Base-by-base conservation (phyloP, 2,113 vertebrate species). In the Ageneiosus marmoratus region DNA sequence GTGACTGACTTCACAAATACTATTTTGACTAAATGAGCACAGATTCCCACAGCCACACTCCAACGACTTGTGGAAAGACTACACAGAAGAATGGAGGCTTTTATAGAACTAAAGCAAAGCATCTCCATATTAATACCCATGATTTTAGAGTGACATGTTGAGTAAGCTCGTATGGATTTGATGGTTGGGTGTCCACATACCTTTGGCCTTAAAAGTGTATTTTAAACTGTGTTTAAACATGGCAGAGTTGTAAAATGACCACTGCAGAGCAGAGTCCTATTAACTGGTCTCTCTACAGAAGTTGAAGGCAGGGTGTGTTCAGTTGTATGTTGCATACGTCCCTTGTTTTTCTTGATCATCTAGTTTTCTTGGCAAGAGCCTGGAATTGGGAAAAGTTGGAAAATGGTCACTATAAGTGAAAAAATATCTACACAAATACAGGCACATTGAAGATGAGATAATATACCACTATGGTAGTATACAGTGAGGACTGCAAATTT, bases 311-410 rank as follows among this genome's bases (percentile, higher is more conserved):
- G 72, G 46, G 5, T 50, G 32, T 50, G 44, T 70, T 72, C 50
- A 46, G 79, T 16, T 80, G 77, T 15, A 34, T 13, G 24, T 29
- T 22, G 56, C 27, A 41, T n/a, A 44, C 76, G 69, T 51, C 20
- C 65, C 44, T 63, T 69, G 70, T 70, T 82, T 44, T 67, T 7
- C 60, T 18, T 46, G 41, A 37, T 77, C 34, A 16, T 85, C 84
- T 93, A 94, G 81, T 93, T 93, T 86, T 94, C 94, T 83, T 93
- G 91, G 84, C 94, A 95, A 6, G 93, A 93, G 89, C 94, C 94
- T 95, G 53, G 15, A 83, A 18, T 2, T 56, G 51, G 77, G 44
- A 86, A 9, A 87, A 53, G 53, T 37, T 41, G 67, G 29, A 32
- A 56, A 58, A 58, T 29, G 27, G 44, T 58, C 60, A 58, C 1